Evolutionary conservation across 2,888 invertebrate genomes (phyloP).

Genomic region (Patella ulyssiponensis): DNA sequence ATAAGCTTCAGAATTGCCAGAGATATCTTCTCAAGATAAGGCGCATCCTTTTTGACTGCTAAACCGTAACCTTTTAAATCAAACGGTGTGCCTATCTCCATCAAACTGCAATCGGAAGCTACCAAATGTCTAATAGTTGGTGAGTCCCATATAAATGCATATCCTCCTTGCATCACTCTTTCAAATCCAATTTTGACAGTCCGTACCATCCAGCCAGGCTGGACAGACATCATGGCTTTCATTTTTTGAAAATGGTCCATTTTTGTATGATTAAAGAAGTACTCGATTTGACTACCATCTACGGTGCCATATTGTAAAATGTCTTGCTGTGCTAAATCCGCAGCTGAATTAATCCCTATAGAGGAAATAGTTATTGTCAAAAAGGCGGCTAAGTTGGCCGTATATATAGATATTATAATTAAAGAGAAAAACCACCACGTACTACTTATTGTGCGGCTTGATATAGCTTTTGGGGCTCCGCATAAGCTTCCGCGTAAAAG

Average conservation of each 20-base stretch:
- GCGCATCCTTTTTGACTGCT: slow-evolving; percentile 56
- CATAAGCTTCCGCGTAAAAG: slow-evolving; percentile 60
- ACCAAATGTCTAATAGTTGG: slow-evolving; percentile 61
- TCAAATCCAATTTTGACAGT: slow-evolving; percentile 57
- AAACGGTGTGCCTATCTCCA: slow-evolving; percentile 65
- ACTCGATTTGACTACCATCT: slow-evolving; percentile 61
- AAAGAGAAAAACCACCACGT: slow-evolving; percentile 67
- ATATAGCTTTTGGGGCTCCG: slow-evolving; percentile 55
- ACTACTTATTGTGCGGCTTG: slow-evolving; percentile 60
- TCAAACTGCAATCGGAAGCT: slow-evolving; percentile 59
- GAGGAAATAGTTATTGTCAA: slow-evolving; percentile 58
- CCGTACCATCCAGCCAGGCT: slow-evolving; percentile 54
- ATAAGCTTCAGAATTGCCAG: slow-evolving; percentile 58
- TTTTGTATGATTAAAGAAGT: slow-evolving; percentile 62
- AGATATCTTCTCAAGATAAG: slow-evolving; percentile 57
- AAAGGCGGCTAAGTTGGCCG: slow-evolving; percentile 66
- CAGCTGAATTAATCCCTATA: slow-evolving; percentile 50
- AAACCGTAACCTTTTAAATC: slow-evolving; percentile 66
- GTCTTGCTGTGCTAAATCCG: slow-evolving; percentile 57
- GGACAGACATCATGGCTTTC: slow-evolving; percentile 60
- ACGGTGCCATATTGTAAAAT: slow-evolving; percentile 66
- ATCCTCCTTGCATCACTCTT: slow-evolving; percentile 55
- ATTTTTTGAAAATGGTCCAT: slow-evolving; percentile 61
- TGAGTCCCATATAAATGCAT: slow-evolving; percentile 69
- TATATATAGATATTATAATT: slow-evolving; percentile 64